Evolutionary conservation across 2,113 vertebrate genomes (phyloP), one percentile per base, ranked within the genome.

Genomic region (Brachirus orientalis): DNA sequence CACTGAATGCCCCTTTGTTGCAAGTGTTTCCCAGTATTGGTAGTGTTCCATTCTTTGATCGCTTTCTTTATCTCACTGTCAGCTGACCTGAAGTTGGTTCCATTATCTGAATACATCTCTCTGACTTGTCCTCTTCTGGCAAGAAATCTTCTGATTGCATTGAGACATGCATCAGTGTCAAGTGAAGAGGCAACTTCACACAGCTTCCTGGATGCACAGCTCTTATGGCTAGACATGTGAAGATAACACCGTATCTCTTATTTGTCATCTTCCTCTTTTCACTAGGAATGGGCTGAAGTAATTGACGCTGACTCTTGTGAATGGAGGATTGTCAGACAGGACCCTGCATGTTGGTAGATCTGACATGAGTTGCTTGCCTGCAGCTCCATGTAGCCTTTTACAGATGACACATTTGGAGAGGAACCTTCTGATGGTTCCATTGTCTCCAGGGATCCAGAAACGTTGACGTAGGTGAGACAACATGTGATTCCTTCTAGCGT

Each of bases 121-220:
- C 3, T 47, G 16, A 47, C 41, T 37, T 74, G 71, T 46, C 48
- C 41, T 60, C 55, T 66, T 66, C 63, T 46, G 5, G 66, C 53
- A 19, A 48, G 28, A 4, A 62, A 62, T 62, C 44, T 47, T 47
- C 59, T 37, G 0, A 62, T 48, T 46, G 59, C 44, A 17, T 48
- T 48, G 4, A 62, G 16, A 14, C 44, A 59, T 0, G 36, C 35
- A 50, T 69, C 37, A 16, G 65, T 69, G 46, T 43, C 55, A 17
- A 57, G 53, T 8, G 65, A 69, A 18, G 60, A 50, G 7, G 70
- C 62, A 8, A 58, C 53, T 41, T 64, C n/a, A n/a, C n/a, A n/a
- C n/a, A n/a, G n/a, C n/a, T n/a, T n/a, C n/a, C 45, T 1, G 51
- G 4, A 33, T 64, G 61, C 1, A 73, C 28, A 0, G 61, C 61